A percentile compares a stretch with the other conserved stretches of the same genome.
phyloP scores from a whole-genome alignment of 1,140 invertebrate species.

The Diprion similis region DNA sequence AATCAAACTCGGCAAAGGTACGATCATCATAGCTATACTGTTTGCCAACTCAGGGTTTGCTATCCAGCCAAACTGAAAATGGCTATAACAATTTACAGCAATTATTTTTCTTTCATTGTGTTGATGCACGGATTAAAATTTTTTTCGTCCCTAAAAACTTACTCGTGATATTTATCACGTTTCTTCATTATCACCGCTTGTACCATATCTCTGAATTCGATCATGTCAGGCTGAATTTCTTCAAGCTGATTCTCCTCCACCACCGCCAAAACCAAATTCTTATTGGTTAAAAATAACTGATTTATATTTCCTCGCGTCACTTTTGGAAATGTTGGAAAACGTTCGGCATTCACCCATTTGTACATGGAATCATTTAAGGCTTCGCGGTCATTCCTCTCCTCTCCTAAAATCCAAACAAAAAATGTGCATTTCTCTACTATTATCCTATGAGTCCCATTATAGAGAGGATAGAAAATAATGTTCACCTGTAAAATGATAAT shows the following conservation, averaged over 20 bases:
- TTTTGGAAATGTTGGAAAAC: constrained; percentile 91
- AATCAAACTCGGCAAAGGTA: constrained; percentile 85
- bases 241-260: constrained; percentile 88
- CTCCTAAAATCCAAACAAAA: constrained; percentile 40
- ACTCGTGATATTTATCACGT: constrained; percentile 80
- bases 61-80: constrained; percentile 94
- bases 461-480: constrained; percentile 15
- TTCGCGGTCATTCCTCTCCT: constrained; percentile 61
- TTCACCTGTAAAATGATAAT: constrained; percentile 76
- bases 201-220: constrained; percentile 85
- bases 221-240: constrained; percentile 80
- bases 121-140: neutral
- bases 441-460: constrained; percentile 22
- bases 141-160: constrained; percentile 38
- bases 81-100: constrained; percentile 46
- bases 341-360: constrained; percentile 89
- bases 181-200: constrained; percentile 82
- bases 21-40: constrained; percentile 85
- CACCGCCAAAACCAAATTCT: constrained; percentile 85
- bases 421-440: constrained; percentile 14
- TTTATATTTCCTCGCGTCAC: constrained; percentile 84
- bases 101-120: constrained; percentile 13
- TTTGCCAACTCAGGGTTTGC: constrained; percentile 86
- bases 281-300: constrained; percentile 82
- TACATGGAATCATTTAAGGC: constrained; percentile 73